These are phyloP conservation scores for Sycophila sp. DNA, from an alignment of 1,140 invertebrate genomes.

Conservation along the genomic window DNA sequence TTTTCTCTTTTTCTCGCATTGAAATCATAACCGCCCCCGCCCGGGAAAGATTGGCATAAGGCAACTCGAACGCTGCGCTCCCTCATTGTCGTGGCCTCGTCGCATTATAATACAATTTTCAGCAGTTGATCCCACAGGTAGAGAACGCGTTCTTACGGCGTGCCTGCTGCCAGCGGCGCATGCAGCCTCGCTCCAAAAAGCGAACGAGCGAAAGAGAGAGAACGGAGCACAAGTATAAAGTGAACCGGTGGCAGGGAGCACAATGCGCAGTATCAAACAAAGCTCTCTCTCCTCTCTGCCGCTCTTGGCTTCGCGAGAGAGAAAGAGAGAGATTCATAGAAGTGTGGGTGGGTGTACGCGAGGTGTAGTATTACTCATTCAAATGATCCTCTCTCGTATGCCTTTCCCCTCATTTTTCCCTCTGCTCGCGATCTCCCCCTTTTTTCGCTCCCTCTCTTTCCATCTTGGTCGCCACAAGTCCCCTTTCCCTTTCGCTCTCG, in stretches of 20 bases:
- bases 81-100: conserved; percentile 55
- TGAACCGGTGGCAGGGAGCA: conserved; percentile 61
- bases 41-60: conserved; percentile 62
- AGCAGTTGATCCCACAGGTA: conserved; percentile 43
- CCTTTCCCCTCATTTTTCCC: conserved; percentile 24
- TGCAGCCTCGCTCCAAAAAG: conserved; percentile 33
- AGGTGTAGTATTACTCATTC: conserved; percentile 69
- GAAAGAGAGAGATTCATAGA: conserved; percentile 51
- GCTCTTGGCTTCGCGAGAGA: conserved; percentile 45
- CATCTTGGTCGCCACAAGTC: conserved; percentile 36
- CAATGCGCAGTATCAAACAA: conserved; percentile 66
- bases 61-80: conserved; percentile 56
- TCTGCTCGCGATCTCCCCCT: conserved; percentile 33
- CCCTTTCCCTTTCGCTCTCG: conserved; percentile 32
- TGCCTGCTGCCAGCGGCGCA: neutral
- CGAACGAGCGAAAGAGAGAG: conserved; percentile 29
- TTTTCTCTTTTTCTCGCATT: conserved; percentile 40
- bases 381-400: conserved; percentile 58
- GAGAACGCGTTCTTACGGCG: conserved; percentile 15
- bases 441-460: conserved; percentile 24
- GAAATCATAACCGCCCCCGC: conserved; percentile 60
- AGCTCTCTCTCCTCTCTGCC: conserved; percentile 48
- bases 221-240: conserved; percentile 56
- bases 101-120: conserved; percentile 66
- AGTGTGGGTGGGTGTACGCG: conserved; percentile 62